A percentile compares a stretch with the other conserved stretches of the same genome.
Conservation (phyloP, 2,113 vertebrate genomes). For the Alces alces region DNA sequence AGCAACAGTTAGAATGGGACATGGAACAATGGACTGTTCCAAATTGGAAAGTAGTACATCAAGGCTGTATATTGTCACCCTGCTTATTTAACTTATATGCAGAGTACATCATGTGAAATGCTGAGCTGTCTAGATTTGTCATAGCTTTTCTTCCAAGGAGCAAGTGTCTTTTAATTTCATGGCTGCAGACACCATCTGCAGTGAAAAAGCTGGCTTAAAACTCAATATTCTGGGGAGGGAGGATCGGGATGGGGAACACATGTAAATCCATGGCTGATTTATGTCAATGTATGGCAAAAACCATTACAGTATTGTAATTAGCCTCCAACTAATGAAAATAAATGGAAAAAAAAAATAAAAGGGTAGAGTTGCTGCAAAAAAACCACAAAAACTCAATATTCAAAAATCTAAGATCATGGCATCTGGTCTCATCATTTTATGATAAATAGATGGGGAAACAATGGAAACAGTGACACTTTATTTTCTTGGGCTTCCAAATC, state of each 20-base stretch:
- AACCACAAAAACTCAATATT: background rate
- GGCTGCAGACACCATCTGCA: background rate
- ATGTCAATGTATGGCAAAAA: too few species aligned
- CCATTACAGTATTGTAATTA: too few species aligned
- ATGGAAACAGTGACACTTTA: background rate
- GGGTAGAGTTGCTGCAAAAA: too few species aligned
- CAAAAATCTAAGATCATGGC: background rate
- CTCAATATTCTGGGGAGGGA: background rate
- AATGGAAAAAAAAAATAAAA: too few species aligned
- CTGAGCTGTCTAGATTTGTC: background rate
- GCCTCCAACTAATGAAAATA: too few species aligned
- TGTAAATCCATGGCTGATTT: too few species aligned
- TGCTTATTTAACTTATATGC: background rate
- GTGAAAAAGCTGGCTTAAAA: background rate
- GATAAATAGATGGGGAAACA: background rate
- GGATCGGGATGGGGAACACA: too few species aligned
- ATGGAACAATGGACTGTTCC: background rate
- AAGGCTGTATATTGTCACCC: background rate
- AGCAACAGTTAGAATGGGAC: background rate
- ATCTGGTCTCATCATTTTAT: background rate
- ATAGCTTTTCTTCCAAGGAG: background rate
- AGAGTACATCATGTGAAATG: background rate
- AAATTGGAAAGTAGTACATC: background rate
- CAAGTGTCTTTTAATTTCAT: background rate
- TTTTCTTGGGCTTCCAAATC: background rate